phyloP scores from a whole-genome alignment of 2,888 invertebrate species.

The Amiota mariae region DNA sequence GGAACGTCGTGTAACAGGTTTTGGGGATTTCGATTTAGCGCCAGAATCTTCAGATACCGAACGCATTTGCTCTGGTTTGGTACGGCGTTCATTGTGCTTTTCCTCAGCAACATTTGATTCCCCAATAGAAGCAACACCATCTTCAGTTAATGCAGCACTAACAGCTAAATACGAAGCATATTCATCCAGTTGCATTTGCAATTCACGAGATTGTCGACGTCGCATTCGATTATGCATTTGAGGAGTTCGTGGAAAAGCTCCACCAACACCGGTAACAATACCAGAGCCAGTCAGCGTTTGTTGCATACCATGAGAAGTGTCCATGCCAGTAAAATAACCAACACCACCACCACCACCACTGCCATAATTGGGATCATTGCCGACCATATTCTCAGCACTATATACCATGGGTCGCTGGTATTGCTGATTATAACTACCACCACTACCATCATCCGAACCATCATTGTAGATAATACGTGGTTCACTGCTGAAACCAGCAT shows the following conservation, averaged over 20 bases:
- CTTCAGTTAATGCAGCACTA: neutral
- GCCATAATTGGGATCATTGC: constrained; percentile 49
- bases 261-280: constrained; percentile 41
- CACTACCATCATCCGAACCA: constrained; percentile 61
- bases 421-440: constrained; percentile 50
- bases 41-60: constrained; percentile 72
- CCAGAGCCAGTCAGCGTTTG: constrained; percentile 16
- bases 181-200: constrained; percentile 65
- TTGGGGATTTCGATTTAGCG: constrained; percentile 61
- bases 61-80: constrained; percentile 71
- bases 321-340: constrained; percentile 49
- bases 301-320: constrained; percentile 39
- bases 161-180: constrained; percentile 44
- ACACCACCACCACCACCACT: constrained; percentile 38
- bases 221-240: constrained; percentile 67
- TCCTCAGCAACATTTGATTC: constrained; percentile 42
- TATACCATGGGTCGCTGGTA: constrained; percentile 62
- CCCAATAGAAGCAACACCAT: neutral
- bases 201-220: constrained; percentile 64
- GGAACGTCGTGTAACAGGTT: constrained; percentile 71
- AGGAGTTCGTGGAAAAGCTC: constrained; percentile 66
- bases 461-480: constrained; percentile 70
- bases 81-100: constrained; percentile 53
- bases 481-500: constrained; percentile 69
- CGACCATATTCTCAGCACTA: constrained; percentile 63